A percentile compares a stretch with the other conserved stretches of the same genome.
Evolutionary conservation across 2,888 invertebrate genomes (phyloP).

Genomic region (Cecidostiba fungosa): DNA sequence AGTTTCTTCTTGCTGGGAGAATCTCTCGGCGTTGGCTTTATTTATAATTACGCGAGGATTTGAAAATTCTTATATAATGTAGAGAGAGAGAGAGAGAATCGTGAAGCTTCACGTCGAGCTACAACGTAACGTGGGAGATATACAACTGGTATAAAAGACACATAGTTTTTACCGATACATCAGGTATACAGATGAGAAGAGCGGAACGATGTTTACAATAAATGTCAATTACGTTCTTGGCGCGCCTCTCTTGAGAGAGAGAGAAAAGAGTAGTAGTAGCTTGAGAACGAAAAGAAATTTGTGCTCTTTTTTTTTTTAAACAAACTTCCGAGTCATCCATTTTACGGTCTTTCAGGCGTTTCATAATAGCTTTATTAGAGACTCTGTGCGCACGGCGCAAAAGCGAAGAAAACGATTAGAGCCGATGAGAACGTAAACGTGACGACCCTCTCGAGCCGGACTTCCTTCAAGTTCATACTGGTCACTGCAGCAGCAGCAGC

Average conservation of each 20-base stretch:
- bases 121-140: not conserved
- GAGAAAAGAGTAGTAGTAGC: not conserved
- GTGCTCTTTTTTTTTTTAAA: not conserved
- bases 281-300: not conserved
- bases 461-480: conserved; percentile 50
- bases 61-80: not conserved
- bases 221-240: not conserved
- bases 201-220: not conserved
- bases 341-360: conserved; percentile 29
- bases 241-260: too few species aligned
- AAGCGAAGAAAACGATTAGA: conserved; percentile 43
- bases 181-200: too few species aligned
- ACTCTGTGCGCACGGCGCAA: not conserved
- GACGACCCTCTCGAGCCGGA: conserved; percentile 57
- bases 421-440: conserved; percentile 56
- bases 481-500: conserved; percentile 17
- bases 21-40: conserved; percentile 17
- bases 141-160: not conserved
- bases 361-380: conserved; percentile 54
- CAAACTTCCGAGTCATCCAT: not conserved
- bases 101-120: too few species aligned
- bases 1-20: conserved; percentile 9
- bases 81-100: too few species aligned
- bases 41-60: conserved; percentile 16
- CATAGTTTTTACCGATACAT: too few species aligned